Conservation (phyloP, 1,140 invertebrate genomes). For the Drosophila pachea region DNA sequence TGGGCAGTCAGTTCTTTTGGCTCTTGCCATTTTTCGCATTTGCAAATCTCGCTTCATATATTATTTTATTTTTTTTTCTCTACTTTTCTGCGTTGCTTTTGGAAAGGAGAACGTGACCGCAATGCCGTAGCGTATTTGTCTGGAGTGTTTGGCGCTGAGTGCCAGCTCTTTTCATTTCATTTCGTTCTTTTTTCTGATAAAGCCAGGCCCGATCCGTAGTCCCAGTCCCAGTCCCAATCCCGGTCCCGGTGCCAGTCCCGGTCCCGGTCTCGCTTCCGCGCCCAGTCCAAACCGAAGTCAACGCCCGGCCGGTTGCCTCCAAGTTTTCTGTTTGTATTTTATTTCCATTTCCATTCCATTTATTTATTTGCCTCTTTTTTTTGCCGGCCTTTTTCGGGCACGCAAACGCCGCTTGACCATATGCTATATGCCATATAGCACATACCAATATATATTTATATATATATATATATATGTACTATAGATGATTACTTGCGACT, state of each 20-base stretch:
- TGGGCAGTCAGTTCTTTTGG: neutral
- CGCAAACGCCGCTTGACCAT: constrained; percentile 60
- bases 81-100: constrained; percentile 19
- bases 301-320: constrained; percentile 47
- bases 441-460: constrained; percentile 25
- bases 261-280: constrained; percentile 30
- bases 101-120: constrained; percentile 72
- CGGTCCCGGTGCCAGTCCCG: neutral
- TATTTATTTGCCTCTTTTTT: neutral
- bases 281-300: constrained; percentile 53
- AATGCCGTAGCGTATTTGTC: constrained; percentile 57
- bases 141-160: constrained; percentile 38
- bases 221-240: neutral
- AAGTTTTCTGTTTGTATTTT: constrained; percentile 20
- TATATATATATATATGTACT: constrained; percentile 17
- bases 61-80: constrained; percentile 3
- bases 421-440: constrained; percentile 33
- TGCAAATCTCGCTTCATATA: neutral
- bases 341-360: neutral
- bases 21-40: neutral
- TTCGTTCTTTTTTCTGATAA: constrained; percentile 34
- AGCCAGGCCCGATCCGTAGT: constrained; percentile 14
- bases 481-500: constrained; percentile 24
- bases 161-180: constrained; percentile 13
- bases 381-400: constrained; percentile 71